Conservation (phyloP, 2,797 vertebrate genomes). For the Chiloscyllium punctatum region DNA sequence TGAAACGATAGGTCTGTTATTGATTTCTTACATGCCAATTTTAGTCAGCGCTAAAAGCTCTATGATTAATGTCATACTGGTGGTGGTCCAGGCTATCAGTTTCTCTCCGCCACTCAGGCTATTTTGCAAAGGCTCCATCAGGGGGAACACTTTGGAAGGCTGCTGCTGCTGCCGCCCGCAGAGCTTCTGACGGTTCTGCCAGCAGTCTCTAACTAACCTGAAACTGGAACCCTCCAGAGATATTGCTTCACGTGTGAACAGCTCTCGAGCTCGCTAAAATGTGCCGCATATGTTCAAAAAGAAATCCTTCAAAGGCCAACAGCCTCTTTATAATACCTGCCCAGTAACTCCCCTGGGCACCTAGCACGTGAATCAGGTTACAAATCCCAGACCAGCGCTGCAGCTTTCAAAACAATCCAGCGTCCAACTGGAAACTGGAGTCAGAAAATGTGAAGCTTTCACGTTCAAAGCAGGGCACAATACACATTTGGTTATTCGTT, state of each 20-base stretch:
- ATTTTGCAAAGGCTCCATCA: not conserved
- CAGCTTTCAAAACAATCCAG: slow-evolving; percentile 13
- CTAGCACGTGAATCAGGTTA: not conserved
- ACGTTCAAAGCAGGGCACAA: not conserved
- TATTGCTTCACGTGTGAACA: not conserved
- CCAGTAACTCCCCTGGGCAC: not conserved
- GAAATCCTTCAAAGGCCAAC: not conserved
- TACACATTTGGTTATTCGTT: not conserved
- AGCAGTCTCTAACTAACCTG: not conserved
- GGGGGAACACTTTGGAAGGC: not conserved
- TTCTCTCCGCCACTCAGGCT: not conserved
- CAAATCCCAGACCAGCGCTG: not conserved
- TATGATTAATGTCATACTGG: not conserved
- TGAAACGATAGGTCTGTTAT: slow-evolving; percentile 11
- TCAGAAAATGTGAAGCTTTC: not conserved
- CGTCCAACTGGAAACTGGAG: not conserved
- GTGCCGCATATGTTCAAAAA: no score
- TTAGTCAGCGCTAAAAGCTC: not conserved
- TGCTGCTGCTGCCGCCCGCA: not conserved
- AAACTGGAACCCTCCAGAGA: not conserved
- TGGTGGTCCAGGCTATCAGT: not conserved
- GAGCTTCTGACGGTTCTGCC: not conserved
- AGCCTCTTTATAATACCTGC: slow-evolving; percentile 20
- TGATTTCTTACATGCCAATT: not conserved
- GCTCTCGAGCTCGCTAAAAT: not conserved